These are phyloP conservation scores for Danaus chrysippus DNA, from an alignment of 2,888 invertebrate genomes.

Conservation along the genomic window DNA sequence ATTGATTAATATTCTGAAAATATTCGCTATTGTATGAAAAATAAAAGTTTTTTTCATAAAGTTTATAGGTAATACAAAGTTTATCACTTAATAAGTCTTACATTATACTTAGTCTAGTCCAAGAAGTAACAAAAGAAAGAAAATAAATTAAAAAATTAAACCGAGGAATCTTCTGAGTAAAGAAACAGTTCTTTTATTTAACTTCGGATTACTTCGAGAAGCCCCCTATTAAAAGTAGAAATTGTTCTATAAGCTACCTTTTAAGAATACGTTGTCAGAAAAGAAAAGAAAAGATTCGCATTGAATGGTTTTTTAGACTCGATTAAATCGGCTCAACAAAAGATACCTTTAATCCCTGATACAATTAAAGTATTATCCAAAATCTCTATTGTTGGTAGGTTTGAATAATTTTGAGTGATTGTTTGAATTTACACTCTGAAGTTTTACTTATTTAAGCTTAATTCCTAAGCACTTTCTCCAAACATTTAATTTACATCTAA, in stretches of 20 bases:
- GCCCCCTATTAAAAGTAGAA: background rate
- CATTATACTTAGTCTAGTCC: too few relatives aligned
- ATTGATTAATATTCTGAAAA: too few relatives aligned
- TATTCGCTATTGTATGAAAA: too few relatives aligned
- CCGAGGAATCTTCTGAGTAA: background rate
- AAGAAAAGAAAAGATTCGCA: conserved; percentile 6
- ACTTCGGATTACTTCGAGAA: background rate
- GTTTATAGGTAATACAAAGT: too few relatives aligned
- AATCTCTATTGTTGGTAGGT: background rate
- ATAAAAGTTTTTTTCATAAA: too few relatives aligned
- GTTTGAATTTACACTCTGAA: too few relatives aligned
- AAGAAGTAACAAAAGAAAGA: too few relatives aligned
- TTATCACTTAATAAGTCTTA: too few relatives aligned
- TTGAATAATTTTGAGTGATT: too few relatives aligned
- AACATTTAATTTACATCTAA: too few relatives aligned
- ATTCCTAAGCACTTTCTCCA: too few relatives aligned
- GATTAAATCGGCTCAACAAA: background rate
- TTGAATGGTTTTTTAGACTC: background rate
- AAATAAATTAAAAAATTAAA: background rate
- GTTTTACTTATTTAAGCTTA: too few relatives aligned
- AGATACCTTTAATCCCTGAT: background rate
- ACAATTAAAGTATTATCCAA: background rate
- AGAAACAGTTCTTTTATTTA: conserved; percentile 4
- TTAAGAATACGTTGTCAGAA: conserved; percentile 2
- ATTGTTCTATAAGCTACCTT: background rate